Evolutionary conservation across 2,113 vertebrate genomes (phyloP), one percentile per base, ranked within the genome.

Genomic region (Synchiropus splendidus): DNA sequence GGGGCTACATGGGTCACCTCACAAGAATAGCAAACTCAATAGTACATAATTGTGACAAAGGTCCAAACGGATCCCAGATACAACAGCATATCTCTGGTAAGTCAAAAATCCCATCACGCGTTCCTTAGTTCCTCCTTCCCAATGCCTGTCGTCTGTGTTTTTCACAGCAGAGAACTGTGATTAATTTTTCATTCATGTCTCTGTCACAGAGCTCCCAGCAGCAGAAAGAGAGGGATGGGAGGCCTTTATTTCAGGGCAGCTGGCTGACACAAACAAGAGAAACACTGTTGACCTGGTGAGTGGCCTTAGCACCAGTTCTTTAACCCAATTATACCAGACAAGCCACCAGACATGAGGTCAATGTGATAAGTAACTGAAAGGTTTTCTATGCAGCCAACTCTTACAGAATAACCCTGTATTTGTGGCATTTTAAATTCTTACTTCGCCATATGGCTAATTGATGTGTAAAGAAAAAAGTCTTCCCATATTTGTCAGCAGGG

Each of bases 201-300:
- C 17, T 72, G 5, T 11, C 36, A 5, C 84, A 99, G 95, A 94
- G 53, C 88, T 97, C 62, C 87, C 88, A 57, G 85, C 87, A 3
- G 89, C 90, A 13, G 83, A 90, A 65, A 81, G 86, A 75, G 92
- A 97, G 39, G 85, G 87, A 58, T 99, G 95, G 94, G 95, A 98
- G 62, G 73, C 86, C 0, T 99, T 99, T 74, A 92, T 90, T 58
- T 83, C 90, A 37, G 92, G 67, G 49, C 90, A 92, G 60, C 87
- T 98, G 72, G 85, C 92, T 70, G 95, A 99, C 72, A 97, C 89
- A 40, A 99, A 99, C 86, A 99, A 99, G 81, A 94, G 90, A 78
- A 99, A 98, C 84, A 96, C 95, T 21, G 90, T 98, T 56, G 94
- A 99, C 81, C 80, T 99, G 85, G 94, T 98, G 85, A 81, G 93